These are phyloP conservation scores for Gracilinanus agilis DNA, from an alignment of 2,113 vertebrate genomes.

Conservation along the genomic window DNA sequence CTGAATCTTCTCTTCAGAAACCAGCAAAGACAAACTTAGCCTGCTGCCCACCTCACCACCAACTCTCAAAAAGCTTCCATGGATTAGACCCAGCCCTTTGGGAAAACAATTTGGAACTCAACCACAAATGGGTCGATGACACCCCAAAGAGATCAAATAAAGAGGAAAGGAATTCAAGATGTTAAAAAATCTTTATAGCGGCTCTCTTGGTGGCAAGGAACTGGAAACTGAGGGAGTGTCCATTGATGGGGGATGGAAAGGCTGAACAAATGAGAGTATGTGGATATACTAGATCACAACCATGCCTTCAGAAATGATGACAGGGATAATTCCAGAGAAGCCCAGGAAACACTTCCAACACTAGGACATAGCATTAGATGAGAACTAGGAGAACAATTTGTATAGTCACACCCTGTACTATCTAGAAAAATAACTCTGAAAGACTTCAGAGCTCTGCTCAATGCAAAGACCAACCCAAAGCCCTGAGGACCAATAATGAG, in stretches of 20 bases:
- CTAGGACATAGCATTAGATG: neutral
- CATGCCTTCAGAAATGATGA: neutral
- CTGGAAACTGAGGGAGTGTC: neutral
- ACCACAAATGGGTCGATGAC: neutral
- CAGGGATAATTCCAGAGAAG: neutral
- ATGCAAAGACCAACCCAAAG: neutral
- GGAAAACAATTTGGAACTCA: neutral
- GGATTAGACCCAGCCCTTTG: neutral
- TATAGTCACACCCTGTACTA: neutral
- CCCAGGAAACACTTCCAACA: neutral
- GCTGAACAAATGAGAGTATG: neutral
- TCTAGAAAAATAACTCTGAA: neutral
- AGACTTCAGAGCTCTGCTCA: neutral
- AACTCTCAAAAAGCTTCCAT: neutral
- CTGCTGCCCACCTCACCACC: neutral
- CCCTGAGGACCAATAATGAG: neutral
- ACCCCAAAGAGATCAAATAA: neutral
- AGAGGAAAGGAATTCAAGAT: neutral
- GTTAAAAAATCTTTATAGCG: neutral
- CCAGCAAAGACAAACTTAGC: neutral
- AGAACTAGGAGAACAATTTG: neutral
- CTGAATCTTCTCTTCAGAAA: neutral
- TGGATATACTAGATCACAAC: neutral
- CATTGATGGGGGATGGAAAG: neutral
- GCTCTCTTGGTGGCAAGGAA: neutral